phyloP scores from a whole-genome alignment of 2,113 vertebrate genomes.

The Panthera uncia region DNA sequence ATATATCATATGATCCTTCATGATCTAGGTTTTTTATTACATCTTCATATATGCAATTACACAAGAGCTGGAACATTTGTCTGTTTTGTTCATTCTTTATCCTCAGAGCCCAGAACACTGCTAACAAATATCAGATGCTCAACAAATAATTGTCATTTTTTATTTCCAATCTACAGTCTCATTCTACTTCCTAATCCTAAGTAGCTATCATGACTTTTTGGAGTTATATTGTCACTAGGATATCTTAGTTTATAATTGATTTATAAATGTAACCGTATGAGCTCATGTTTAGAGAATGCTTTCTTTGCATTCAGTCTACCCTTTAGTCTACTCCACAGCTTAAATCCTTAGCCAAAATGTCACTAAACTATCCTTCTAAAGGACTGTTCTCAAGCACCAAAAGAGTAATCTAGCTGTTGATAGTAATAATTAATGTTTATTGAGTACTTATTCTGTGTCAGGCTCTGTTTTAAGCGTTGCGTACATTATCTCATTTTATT shows the following conservation, averaged over 20 bases:
- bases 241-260: not conserved
- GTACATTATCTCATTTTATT: constrained; percentile 17
- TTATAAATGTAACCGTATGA: not conserved
- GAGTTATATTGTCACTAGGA: not conserved
- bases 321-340: not conserved
- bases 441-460: not conserved
- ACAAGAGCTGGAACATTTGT: not conserved
- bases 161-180: not conserved
- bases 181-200: not conserved
- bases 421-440: constrained; percentile 14
- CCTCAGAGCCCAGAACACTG: not conserved
- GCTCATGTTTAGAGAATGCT: not conserved
- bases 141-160: not conserved
- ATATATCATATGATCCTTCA: not conserved
- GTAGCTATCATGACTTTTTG: not conserved
- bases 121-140: constrained; percentile 49
- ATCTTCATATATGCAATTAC: not conserved
- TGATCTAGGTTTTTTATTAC: not conserved
- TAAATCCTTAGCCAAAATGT: not conserved
- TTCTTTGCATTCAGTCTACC: not conserved
- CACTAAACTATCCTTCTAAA: not conserved
- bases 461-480: not conserved
- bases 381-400: constrained; percentile 21
- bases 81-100: constrained; percentile 23
- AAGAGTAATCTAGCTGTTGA: not conserved